Evolutionary conservation across 2,797 vertebrate species (phyloP).

Genomic region (Sylvilagus floridanus): DNA sequence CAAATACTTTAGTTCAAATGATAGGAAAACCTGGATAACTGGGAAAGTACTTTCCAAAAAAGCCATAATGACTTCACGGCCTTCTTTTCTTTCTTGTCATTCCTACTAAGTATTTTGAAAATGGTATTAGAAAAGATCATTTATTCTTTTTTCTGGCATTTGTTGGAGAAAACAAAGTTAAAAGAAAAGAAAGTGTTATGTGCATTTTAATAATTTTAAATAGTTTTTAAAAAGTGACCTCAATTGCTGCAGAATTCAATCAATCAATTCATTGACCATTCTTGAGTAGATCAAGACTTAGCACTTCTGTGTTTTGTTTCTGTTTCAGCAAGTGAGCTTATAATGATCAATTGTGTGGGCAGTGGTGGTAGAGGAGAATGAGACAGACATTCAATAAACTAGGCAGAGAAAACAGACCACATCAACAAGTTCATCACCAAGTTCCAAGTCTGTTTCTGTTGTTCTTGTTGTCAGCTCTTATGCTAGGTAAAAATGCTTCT

Average conservation of each 20-base stretch:
- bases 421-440: slow-evolving; percentile 35
- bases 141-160: not conserved
- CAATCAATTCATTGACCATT: not conserved
- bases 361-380: slow-evolving; percentile 4
- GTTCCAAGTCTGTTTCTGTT: not conserved
- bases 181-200: not conserved
- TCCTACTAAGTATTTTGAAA: slow-evolving; percentile 38
- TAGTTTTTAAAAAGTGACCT: not conserved
- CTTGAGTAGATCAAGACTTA: not conserved
- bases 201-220: slow-evolving; percentile 5
- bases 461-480: not conserved
- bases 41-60: not conserved
- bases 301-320: not conserved
- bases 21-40: slow-evolving; percentile 6
- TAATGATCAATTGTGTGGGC: slow-evolving; percentile 12
- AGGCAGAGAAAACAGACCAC: slow-evolving; percentile 25
- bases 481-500: not conserved
- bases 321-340: slow-evolving; percentile 33
- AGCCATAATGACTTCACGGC: not conserved
- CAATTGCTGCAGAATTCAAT: not conserved
- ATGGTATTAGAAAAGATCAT: not conserved
- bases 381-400: slow-evolving; percentile 52
- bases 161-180: not conserved
- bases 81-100: slow-evolving; percentile 27
- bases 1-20: slow-evolving; percentile 44